A percentile compares a stretch with the other conserved stretches of the same genome.
Evolutionary conservation across 2,797 vertebrate genomes (phyloP).

Genomic region (Peromyscus aztecus): DNA sequence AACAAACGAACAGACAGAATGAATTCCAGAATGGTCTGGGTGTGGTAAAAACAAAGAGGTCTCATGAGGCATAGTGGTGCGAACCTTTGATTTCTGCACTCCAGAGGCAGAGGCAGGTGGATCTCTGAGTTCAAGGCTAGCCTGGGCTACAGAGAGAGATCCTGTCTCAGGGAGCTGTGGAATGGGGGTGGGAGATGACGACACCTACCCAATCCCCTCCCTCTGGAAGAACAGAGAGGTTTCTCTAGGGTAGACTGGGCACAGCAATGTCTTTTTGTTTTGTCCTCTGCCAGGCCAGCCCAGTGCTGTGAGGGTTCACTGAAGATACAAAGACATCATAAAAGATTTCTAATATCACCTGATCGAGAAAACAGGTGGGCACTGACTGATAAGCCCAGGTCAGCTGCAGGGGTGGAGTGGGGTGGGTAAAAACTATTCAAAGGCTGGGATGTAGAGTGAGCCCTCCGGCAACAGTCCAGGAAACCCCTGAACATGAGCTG

Average conservation of each 20-base stretch:
- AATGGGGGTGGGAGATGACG: neutral
- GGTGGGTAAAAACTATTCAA: neutral
- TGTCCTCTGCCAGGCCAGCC: neutral
- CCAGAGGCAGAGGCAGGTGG: neutral
- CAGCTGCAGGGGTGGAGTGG: too few relatives aligned
- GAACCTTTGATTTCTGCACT: neutral
- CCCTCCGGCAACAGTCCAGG: accelerated
- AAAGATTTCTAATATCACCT: accelerated
- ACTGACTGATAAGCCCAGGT: neutral
- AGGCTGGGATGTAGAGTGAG: accelerated
- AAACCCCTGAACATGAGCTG: too few relatives aligned
- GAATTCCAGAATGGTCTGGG: neutral
- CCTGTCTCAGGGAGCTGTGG: neutral
- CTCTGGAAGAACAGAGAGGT: neutral
- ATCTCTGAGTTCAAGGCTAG: neutral
- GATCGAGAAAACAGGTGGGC: neutral
- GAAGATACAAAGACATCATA: neutral
- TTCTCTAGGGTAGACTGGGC: neutral
- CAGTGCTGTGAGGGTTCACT: neutral
- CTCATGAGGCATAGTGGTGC: too few relatives aligned
- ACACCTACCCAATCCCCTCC: neutral
- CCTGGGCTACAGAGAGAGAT: neutral
- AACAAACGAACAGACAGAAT: neutral
- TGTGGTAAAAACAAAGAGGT: too few relatives aligned
- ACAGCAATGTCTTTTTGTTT: accelerated